Evolutionary conservation across 2,888 invertebrate genomes (phyloP).

Genomic region (Eristalis tenax): DNA sequence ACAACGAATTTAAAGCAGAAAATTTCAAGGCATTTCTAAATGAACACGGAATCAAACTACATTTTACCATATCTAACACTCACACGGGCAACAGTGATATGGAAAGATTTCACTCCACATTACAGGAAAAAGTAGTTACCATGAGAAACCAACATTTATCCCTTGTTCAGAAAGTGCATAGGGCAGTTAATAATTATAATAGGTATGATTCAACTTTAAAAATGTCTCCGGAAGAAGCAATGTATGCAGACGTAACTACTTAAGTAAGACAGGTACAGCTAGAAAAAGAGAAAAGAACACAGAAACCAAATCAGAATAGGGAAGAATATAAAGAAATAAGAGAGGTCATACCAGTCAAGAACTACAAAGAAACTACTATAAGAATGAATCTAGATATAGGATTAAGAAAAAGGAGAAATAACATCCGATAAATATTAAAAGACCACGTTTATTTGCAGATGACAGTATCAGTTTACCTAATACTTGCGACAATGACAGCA

Average conservation of each 20-base stretch:
- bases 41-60: neutral
- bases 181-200: slow-evolving; percentile 9
- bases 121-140: slow-evolving; percentile 17
- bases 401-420: slow-evolving; percentile 10
- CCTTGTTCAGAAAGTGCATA: slow-evolving; percentile 10
- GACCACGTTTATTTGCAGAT: slow-evolving; percentile 18
- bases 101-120: neutral
- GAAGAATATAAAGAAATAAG: slow-evolving; percentile 3
- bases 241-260: neutral
- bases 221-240: slow-evolving; percentile 29
- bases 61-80: neutral
- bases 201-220: slow-evolving; percentile 19
- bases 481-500: slow-evolving; percentile 3
- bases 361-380: slow-evolving; percentile 20
- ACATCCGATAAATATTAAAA: slow-evolving; percentile 19
- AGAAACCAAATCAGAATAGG: too few relatives aligned
- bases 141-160: slow-evolving; percentile 7
- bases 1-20: neutral
- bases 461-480: neutral
- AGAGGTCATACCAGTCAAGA: neutral
- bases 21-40: slow-evolving; percentile 3
- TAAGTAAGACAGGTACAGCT: neutral
- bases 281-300: slow-evolving; percentile 8
- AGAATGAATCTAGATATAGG: slow-evolving; percentile 22
- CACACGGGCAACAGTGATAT: slow-evolving; percentile 7